Evolutionary conservation across 2,888 invertebrate species (phyloP), one percentile per base, ranked within the genome.

Genomic region (Catocala sponsa): DNA sequence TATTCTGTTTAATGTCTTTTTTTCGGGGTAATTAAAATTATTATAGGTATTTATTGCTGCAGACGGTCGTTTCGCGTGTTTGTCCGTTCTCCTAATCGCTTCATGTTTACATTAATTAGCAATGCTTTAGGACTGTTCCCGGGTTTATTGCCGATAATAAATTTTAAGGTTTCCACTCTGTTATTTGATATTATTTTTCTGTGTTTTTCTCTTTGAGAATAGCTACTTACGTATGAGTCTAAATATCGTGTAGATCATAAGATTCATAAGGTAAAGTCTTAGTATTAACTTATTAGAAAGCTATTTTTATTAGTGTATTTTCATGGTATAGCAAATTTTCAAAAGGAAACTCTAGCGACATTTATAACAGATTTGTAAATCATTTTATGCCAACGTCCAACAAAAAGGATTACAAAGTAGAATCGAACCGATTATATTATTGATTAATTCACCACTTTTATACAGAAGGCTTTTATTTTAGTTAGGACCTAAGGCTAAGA

Each of bases 51-150:
- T 94, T 94, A 94, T 92, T 90, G 89, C 91, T 73, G 72, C 79
- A 81, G 86, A 82, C 81, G 83, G 86, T 91, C 90, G 90, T 93
- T 93, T 87, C 74, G 88, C 80, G 82, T 90, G 93, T 92, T 92
- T 93, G 89, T 90, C 88, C 83, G 87, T 79, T 82, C 79, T 84
- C 87, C 90, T 94, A 94, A 94, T 94, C 94, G 94, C 87, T 91
- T 81, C 82, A 81, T 94, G 93, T 94, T 94, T 91, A 94, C 94
- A 94, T 93, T 94, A 93, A 94, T 94, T 94, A 92, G 91, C 86
- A 84, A 94, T 94, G 91, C 90, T 94, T 93, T 90, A 91, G 87
- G 87, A 87, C 81, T 88, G 89, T 86, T 91, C 84, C 82, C 83
- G 84, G 87, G 80, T 92, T 94, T 92, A 94, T 93, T 91, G 88